Evolutionary conservation across 2,113 vertebrate species (phyloP), one percentile per base, ranked within the genome.

Genomic region (Pluvianellus socialis): DNA sequence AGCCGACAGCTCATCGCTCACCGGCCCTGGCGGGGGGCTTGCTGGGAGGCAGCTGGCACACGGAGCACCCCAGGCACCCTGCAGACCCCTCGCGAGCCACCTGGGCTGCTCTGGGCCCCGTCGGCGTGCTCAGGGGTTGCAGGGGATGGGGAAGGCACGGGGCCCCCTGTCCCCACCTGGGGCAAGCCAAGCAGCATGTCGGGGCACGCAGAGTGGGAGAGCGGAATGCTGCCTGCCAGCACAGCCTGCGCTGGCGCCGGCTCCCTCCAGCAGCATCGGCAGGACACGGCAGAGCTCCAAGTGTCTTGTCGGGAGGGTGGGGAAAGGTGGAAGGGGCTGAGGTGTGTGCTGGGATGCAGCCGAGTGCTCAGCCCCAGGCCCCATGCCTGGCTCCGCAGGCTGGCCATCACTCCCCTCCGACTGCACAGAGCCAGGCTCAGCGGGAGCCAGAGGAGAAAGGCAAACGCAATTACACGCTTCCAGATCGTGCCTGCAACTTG

Each of bases 1-100:
- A n/a, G 70, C 33, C 8, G 0, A 13, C 63, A 55, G 23, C 26
- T 50, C 87, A 14, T 6, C 1, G 1, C 27, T 62, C 35, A 66
- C 26, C 0, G 0, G 28, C 20, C 1, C 55, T 10, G 53, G 5
- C 0, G 1, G 1, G 10, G 53, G 20, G 4, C 21, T 61, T 2
- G 1, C 9, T 3, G 22, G 65, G 16, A 27, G n/a, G 47, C 70
- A 59, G 40, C 59, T 1, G 1, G 42, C 50, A 40, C 49, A 9
- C 38, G 4, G 67, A 68, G 68, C 58, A 42, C 32, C 52, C 53
- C 13, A 0, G 12, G 55, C 33, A 52, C 10, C 42, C 42, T 4
- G 2, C 55, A 62, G 62, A 63, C 17, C 71, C 40, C 33, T 50
- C 40, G 40, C 4, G 72, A 58, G 61, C 55, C 56, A 12, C 6